Evolutionary conservation across 2,113 vertebrate genomes (phyloP).

Genomic region (Panthera uncia): DNA sequence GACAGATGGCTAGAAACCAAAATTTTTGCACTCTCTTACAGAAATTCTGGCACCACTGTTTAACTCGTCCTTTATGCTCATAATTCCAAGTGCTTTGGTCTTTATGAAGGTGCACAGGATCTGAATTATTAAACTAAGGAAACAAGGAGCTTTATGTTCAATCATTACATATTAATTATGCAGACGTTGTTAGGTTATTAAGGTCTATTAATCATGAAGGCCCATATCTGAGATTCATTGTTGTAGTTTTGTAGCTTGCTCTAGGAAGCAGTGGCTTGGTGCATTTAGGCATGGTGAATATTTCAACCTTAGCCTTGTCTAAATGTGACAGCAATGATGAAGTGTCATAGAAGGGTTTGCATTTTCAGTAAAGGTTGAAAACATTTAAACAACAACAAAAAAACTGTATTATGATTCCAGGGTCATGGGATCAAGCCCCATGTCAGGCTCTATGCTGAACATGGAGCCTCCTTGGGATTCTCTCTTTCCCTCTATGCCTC

Average conservation of each 20-base stretch:
- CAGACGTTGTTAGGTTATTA: neutral
- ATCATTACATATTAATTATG: neutral
- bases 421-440: too few relatives aligned
- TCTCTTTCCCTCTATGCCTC: too few relatives aligned
- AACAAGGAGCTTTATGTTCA: neutral
- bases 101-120: neutral
- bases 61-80: neutral
- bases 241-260: neutral
- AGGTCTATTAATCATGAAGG: neutral
- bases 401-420: neutral
- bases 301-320: neutral
- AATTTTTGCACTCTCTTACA: neutral
- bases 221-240: neutral
- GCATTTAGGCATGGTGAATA: neutral
- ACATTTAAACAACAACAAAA: neutral
- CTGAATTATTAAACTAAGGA: neutral
- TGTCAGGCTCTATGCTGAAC: too few relatives aligned
- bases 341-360: neutral
- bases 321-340: neutral
- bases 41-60: neutral
- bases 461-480: too few relatives aligned
- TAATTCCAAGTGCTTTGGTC: neutral
- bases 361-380: neutral
- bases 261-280: neutral
- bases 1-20: neutral